A percentile compares a stretch with the other conserved stretches of the same genome.
Conservation (phyloP, 2,797 vertebrate species). For the Sciurus vulgaris region DNA sequence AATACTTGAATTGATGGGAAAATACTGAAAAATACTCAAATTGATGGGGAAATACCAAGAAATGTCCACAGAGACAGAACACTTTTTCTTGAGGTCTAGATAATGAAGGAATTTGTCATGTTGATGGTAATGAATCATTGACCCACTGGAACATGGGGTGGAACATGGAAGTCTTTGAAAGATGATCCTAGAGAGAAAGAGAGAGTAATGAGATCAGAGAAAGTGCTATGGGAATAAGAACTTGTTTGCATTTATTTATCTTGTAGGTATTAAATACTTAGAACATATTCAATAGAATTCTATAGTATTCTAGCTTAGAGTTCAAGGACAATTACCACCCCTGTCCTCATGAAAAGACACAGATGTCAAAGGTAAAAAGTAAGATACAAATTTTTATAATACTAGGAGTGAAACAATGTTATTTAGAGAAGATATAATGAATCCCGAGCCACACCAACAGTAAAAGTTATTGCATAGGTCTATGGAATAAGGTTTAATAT, state of each 20-base stretch:
- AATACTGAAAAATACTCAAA: too few relatives aligned
- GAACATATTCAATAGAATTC: neutral
- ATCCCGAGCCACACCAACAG: neutral
- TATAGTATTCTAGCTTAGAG: neutral
- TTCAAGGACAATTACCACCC: neutral
- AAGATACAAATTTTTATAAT: neutral
- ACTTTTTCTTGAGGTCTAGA: neutral
- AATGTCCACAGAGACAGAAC: neutral
- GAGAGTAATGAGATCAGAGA: neutral
- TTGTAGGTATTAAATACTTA: neutral
- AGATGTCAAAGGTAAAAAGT: neutral
- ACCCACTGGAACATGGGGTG: neutral
- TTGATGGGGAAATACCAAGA: neutral
- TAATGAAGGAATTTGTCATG: neutral
- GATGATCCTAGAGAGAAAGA: neutral
- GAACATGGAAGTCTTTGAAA: neutral
- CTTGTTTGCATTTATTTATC: neutral
- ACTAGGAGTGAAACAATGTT: neutral
- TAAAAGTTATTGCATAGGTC: neutral
- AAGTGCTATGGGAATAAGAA: neutral
- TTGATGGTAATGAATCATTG: neutral
- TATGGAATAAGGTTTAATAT: neutral
- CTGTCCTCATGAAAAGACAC: neutral
- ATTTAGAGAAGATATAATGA: neutral
- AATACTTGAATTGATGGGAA: neutral